These are phyloP conservation scores for Capitella teleta DNA, from an alignment of 1,140 invertebrate species.

Conservation along the genomic window DNA sequence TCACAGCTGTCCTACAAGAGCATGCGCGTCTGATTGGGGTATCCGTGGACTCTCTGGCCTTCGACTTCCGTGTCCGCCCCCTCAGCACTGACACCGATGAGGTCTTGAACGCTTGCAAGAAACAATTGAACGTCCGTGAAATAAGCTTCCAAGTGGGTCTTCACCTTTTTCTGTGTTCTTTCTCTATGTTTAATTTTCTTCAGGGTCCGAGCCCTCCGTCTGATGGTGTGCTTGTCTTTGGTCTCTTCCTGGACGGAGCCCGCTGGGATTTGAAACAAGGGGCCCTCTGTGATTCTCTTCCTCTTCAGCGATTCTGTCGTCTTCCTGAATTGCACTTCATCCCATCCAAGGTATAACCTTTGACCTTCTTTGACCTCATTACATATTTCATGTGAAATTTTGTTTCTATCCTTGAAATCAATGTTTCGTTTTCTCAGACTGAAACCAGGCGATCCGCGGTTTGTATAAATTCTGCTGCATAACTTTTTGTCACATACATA, in stretches of 20 bases:
- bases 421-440: no score
- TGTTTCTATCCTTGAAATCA: no score
- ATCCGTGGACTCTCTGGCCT: constrained; percentile 70
- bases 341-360: constrained; percentile 41
- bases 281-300: constrained; percentile 58
- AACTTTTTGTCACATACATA: no score
- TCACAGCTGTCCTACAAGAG: constrained; percentile 74
- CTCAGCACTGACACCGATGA: constrained; percentile 17
- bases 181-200: not conserved
- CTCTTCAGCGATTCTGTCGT: constrained; percentile 58
- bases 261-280: constrained; percentile 58
- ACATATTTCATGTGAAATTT: no score
- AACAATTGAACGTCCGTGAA: constrained; percentile 21
- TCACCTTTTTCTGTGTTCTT: not conserved
- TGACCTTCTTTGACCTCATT: no score
- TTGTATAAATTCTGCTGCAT: no score
- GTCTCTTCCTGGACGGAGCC: constrained; percentile 73
- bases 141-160: constrained; percentile 26
- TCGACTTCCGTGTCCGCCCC: constrained; percentile 54
- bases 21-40: constrained; percentile 67
- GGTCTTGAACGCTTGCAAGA: constrained; percentile 17
- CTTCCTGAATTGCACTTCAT: constrained; percentile 62
- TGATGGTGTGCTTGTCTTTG: constrained; percentile 67
- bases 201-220: constrained; percentile 38
- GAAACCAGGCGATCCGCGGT: no score